Evolutionary conservation across 2,797 vertebrate species (phyloP).

Genomic region (Mionectes olivaceus): DNA sequence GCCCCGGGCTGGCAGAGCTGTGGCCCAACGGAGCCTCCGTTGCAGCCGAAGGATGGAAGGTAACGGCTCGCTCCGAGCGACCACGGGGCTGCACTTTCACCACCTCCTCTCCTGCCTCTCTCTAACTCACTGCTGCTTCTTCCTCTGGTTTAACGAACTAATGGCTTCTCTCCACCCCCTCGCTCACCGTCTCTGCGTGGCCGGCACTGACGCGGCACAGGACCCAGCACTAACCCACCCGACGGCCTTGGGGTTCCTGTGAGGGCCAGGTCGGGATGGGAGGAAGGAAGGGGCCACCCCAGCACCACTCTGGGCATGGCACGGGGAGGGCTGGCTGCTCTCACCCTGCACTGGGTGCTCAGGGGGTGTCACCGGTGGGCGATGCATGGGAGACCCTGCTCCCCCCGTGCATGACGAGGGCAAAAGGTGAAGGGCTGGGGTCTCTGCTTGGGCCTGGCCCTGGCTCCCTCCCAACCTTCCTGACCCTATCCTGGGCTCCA

Average conservation of each 20-base stretch:
- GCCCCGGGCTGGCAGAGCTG: conserved; percentile 57
- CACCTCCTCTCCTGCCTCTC: conserved; percentile 23
- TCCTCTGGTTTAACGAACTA: conserved; percentile 56
- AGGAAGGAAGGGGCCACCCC: not conserved
- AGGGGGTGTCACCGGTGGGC: not conserved
- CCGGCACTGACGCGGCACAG: not conserved
- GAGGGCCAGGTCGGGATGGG: not conserved
- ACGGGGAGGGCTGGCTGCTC: not conserved
- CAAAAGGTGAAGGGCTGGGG: not conserved
- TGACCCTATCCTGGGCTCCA: not conserved
- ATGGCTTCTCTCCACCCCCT: conserved; percentile 23
- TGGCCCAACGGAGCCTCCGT: conserved; percentile 73
- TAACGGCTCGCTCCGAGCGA: conserved; percentile 73
- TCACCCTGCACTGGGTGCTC: not conserved
- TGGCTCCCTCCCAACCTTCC: accelerated
- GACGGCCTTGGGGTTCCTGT: accelerated
- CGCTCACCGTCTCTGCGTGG: not conserved
- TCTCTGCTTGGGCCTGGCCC: accelerated
- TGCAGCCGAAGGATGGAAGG: conserved; percentile 82
- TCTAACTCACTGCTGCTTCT: not conserved
- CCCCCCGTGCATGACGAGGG: not conserved
- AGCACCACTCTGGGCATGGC: not conserved
- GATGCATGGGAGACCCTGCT: not conserved
- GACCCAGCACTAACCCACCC: not conserved
- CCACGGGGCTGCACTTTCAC: conserved; percentile 51